phyloP scores from a whole-genome alignment of 2,797 vertebrate species.

The Syngnathus acus region DNA sequence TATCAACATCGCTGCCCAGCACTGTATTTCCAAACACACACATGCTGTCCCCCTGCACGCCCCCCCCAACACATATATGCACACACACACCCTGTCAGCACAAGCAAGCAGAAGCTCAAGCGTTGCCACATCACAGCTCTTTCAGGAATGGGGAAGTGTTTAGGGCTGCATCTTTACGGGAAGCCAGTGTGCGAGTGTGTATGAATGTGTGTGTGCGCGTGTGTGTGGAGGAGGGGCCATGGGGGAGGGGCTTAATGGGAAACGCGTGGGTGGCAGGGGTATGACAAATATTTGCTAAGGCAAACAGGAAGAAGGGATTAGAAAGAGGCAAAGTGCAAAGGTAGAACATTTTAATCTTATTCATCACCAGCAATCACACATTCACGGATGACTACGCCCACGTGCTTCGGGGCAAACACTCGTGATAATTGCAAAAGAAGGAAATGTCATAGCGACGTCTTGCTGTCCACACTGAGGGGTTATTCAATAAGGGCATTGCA shows the following conservation, averaged over 20 bases:
- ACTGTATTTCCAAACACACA: background rate
- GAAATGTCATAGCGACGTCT: background rate
- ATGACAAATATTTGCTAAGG: conserved; percentile 60
- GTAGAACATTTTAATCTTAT: conserved; percentile 41
- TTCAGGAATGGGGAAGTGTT: conserved; percentile 73
- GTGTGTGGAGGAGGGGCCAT: background rate
- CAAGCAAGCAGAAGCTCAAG: conserved; percentile 55
- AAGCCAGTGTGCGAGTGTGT: conserved; percentile 34
- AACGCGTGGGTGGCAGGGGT: conserved; percentile 44
- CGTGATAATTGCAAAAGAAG: background rate
- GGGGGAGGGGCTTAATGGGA: conserved; percentile 63
- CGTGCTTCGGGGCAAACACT: background rate
- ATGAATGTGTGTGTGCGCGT: background rate
- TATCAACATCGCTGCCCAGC: background rate
- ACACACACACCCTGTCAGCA: conserved; percentile 3
- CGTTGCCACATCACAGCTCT: conserved; percentile 60
- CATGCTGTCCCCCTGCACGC: no score
- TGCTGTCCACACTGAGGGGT: background rate
- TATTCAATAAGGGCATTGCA: background rate
- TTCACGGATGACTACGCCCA: conserved; percentile 9
- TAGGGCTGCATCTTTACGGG: conserved; percentile 68
- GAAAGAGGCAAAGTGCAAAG: conserved; percentile 37
- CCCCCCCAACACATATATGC: conserved; percentile 6
- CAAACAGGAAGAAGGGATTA: conserved; percentile 13
- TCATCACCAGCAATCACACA: conserved; percentile 27